phyloP scores from a whole-genome alignment of 2,797 vertebrate species.

The Acipenser oxyrinchus region DNA sequence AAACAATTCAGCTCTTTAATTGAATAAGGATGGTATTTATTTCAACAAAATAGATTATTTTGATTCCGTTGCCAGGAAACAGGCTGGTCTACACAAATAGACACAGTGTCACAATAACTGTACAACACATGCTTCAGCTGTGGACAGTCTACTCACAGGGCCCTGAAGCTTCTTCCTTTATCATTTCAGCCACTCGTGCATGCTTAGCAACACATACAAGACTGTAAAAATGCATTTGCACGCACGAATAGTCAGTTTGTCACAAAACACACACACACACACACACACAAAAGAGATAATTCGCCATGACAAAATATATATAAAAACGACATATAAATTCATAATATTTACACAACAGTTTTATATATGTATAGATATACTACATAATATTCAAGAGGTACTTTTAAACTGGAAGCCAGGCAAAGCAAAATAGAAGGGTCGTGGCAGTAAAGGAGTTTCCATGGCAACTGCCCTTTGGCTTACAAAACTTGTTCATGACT shows the following conservation, averaged over 20 bases:
- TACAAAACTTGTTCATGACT: not conserved
- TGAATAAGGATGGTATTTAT: constrained; percentile 6
- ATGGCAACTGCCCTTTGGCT: constrained; percentile 8
- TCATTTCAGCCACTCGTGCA: not conserved
- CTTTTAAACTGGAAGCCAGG: not conserved
- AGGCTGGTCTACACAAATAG: constrained; percentile 10
- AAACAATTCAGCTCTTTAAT: too few relatives aligned
- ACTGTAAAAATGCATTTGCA: not conserved
- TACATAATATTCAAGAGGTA: not conserved
- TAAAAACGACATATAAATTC: not conserved
- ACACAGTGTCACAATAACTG: constrained; percentile 5
- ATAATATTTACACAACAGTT: constrained; percentile 5
- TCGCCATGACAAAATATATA: not conserved
- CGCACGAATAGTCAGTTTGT: too few relatives aligned
- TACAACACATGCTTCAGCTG: constrained; percentile 1
- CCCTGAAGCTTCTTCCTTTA: not conserved
- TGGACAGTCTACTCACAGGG: not conserved
- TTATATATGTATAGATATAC: not conserved
- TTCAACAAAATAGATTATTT: constrained; percentile 14
- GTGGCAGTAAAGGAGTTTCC: not conserved
- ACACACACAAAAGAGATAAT: not conserved
- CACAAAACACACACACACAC: too few relatives aligned
- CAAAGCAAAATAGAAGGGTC: too few relatives aligned
- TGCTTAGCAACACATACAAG: not conserved
- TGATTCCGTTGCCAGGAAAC: not conserved